Evolutionary conservation across 2,797 vertebrate species (phyloP).

Genomic region (Danio tinwini): DNA sequence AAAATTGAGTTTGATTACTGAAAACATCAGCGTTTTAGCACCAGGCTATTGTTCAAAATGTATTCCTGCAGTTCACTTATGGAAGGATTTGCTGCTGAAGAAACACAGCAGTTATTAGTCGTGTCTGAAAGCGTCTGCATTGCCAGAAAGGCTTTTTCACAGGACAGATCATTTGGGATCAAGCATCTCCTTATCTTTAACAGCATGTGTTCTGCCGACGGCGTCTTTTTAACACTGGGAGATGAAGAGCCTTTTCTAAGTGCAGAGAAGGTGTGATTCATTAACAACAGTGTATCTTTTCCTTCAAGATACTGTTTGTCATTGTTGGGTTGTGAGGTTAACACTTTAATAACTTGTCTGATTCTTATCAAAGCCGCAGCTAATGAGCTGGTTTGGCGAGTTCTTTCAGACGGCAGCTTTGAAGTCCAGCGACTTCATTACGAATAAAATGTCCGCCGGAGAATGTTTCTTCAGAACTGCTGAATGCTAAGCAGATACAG

Average conservation of each 20-base stretch:
- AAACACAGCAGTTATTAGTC: neutral
- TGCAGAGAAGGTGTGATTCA: neutral
- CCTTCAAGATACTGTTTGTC: neutral
- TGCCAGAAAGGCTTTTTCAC: slow-evolving; percentile 22
- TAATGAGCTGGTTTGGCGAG: slow-evolving; percentile 31
- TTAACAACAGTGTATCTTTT: neutral
- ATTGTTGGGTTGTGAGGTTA: slow-evolving; percentile 28
- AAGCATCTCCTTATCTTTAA: slow-evolving; percentile 27
- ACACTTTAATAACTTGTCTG: slow-evolving; percentile 22
- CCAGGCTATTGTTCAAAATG: neutral
- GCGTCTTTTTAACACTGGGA: slow-evolving; percentile 3
- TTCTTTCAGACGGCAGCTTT: slow-evolving; percentile 5
- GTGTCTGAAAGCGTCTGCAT: neutral
- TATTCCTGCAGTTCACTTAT: neutral
- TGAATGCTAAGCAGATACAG: neutral
- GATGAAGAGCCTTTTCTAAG: neutral
- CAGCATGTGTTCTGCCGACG: slow-evolving; percentile 21
- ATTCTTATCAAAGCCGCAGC: slow-evolving; percentile 18
- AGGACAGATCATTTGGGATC: slow-evolving; percentile 4
- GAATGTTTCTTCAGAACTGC: neutral
- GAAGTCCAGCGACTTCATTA: slow-evolving; percentile 17
- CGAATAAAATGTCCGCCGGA: neutral
- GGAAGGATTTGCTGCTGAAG: slow-evolving; percentile 1
- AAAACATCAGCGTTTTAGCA: neutral
- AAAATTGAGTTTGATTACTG: neutral